phyloP scores from a whole-genome alignment of 2,888 invertebrate genomes.

The Prosopocoilus inquinatus region DNA sequence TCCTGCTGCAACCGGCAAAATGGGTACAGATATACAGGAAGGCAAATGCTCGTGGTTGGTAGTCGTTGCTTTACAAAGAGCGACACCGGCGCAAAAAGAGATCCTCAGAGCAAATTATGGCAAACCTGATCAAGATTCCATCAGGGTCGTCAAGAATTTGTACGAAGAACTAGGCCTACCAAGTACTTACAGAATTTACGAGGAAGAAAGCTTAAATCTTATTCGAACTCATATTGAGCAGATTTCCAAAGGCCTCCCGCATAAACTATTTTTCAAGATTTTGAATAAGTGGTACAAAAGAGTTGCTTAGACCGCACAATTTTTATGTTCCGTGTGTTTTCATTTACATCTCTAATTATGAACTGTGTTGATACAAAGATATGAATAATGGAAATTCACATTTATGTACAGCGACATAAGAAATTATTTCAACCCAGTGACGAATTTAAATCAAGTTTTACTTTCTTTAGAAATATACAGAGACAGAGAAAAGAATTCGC shows the following conservation, averaged over 20 bases:
- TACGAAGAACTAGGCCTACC: constrained; percentile 77
- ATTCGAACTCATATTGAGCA: constrained; percentile 82
- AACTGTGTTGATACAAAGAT: too few species aligned
- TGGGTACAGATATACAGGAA: constrained; percentile 89
- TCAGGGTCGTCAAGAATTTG: constrained; percentile 68
- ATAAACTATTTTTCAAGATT: constrained; percentile 78
- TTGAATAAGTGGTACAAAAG: constrained; percentile 79
- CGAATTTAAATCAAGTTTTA: too few species aligned
- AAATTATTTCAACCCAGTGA: too few species aligned
- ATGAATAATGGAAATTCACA: too few species aligned
- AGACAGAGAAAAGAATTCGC: too few species aligned
- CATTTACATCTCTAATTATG: too few species aligned
- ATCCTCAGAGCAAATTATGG: constrained; percentile 79
- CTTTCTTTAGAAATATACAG: too few species aligned
- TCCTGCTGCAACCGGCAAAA: constrained; percentile 81
- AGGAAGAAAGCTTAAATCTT: constrained; percentile 81
- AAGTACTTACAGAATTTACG: constrained; percentile 74
- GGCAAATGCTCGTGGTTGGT: constrained; percentile 96
- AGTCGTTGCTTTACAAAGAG: constrained; percentile 82
- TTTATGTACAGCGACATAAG: too few species aligned
- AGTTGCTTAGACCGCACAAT: constrained; percentile 36
- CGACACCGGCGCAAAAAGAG: constrained; percentile 66
- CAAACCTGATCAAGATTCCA: constrained; percentile 59
- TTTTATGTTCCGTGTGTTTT: too few species aligned
- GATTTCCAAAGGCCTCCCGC: constrained; percentile 76